phyloP scores from a whole-genome alignment of 1,140 invertebrate genomes.

The Scaptomyza pallida region DNA sequence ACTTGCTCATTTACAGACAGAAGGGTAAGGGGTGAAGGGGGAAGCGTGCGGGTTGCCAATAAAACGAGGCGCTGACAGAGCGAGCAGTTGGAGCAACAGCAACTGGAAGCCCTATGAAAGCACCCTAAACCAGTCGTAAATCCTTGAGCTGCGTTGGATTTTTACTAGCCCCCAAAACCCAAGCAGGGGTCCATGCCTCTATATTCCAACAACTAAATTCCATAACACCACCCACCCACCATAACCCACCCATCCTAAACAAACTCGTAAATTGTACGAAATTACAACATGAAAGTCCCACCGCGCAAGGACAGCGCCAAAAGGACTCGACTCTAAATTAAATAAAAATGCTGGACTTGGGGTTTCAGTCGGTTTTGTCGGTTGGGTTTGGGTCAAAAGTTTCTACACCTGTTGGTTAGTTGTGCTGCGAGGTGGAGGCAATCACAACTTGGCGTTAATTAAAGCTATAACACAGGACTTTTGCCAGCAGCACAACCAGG shows the following conservation, averaged over 20 bases:
- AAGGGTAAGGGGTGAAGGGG: constrained; percentile 10
- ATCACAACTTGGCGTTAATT: constrained; percentile 74
- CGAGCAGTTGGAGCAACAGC: constrained; percentile 32
- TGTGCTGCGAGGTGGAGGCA: constrained; percentile 20
- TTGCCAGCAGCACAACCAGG: too few species aligned
- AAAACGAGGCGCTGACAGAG: constrained; percentile 75
- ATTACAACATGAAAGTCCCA: constrained; percentile 76
- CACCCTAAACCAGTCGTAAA: constrained; percentile 67
- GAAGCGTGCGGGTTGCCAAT: constrained; percentile 46
- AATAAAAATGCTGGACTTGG: constrained; percentile 58
- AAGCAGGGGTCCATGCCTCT: background rate
- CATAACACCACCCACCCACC: background rate
- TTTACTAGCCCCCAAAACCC: constrained; percentile 21
- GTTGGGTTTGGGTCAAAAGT: constrained; percentile 44
- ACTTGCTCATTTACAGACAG: constrained; percentile 65
- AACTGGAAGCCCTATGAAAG: constrained; percentile 13
- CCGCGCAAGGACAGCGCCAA: constrained; percentile 34
- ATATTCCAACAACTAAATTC: constrained; percentile 3
- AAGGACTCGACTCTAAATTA: constrained; percentile 70
- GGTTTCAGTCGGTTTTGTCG: background rate
- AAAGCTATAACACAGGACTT: constrained; percentile 63
- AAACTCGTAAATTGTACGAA: constrained; percentile 78
- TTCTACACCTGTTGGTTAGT: constrained; percentile 71
- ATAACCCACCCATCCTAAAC: constrained; percentile 24
- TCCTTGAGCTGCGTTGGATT: constrained; percentile 49